A percentile compares a stretch with the other conserved stretches of the same genome.
Evolutionary conservation across 2,113 vertebrate genomes (phyloP).

Genomic region (Benitochromis conjunctus): DNA sequence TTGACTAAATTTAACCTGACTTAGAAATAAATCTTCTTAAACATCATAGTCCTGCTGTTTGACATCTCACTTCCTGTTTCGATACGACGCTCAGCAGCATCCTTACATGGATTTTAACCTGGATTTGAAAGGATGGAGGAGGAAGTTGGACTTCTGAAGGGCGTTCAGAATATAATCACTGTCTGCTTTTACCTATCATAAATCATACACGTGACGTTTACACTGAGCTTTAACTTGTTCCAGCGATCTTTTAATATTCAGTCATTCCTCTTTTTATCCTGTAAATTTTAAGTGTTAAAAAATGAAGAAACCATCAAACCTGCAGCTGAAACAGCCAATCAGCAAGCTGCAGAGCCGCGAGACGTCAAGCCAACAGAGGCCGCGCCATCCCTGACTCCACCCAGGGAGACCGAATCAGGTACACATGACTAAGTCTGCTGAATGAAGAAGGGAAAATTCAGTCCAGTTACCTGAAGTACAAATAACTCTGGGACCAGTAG

Average conservation of each 20-base stretch:
- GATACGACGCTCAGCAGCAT: neutral
- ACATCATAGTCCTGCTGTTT: neutral
- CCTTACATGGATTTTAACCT: neutral
- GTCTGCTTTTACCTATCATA: neutral
- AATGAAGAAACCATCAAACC: neutral
- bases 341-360: neutral
- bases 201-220: neutral
- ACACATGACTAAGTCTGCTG: fast-evolving
- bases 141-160: neutral
- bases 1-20: neutral
- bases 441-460: neutral
- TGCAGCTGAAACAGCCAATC: neutral
- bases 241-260: fast-evolving
- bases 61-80: neutral
- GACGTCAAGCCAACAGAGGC: neutral
- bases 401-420: neutral
- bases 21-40: neutral
- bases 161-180: neutral
- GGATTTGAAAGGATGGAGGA: neutral
- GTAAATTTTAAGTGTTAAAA: neutral
- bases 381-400: fast-evolving
- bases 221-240: neutral
- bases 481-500: neutral
- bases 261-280: neutral
- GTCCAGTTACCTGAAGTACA: neutral